Evolutionary conservation across 2,888 invertebrate genomes (phyloP), one percentile per base, ranked within the genome.

Genomic region (Drosophila rubida): DNA sequence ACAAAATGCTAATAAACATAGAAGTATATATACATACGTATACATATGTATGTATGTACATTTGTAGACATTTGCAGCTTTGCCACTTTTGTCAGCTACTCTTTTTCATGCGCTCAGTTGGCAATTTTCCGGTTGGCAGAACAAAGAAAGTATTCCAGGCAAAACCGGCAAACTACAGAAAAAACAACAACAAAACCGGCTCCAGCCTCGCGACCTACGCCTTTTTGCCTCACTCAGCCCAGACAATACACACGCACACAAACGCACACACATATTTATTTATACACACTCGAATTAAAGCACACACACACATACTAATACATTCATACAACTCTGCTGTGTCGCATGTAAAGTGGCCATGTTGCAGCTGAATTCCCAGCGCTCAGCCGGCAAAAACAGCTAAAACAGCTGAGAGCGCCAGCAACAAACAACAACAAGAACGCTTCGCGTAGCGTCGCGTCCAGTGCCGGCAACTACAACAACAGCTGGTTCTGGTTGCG

Each of bases 81-180:
- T 44, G 19, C 35, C 30, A 39, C 8, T n/a, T 57, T 25, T 25
- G 53, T 60, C 51, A 44, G 60, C 51, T 50, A 27, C 30, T 57
- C 19, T 64, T 64, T 57, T 22, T 19, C 68, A 19, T 30, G 51
- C 41, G 27, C 54, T 64, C 51, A 61, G 69, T 68, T 75, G 57
- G 59, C 75, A 70, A 67, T 75, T 75, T 75, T 75, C 75, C 67
- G 67, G 75, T 75, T 75, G 75, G 55, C 49, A 78, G 84, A 81
- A 82, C 82, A 82, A 82, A 82, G 84, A 81, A 84, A 82, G 79
- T 79, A 75, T 78, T 81, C 80, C 84, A 80, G 65, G 54, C 48
- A 23, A 44, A 45, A 37, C 22, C 37, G 35, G 22, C 25, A 27
- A 63, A 37, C 35, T 13, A 32, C 11, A n/a, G 4, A 30, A 11